Evolutionary conservation across 2,797 vertebrate species (phyloP).

Genomic region (Strix occidentalis): DNA sequence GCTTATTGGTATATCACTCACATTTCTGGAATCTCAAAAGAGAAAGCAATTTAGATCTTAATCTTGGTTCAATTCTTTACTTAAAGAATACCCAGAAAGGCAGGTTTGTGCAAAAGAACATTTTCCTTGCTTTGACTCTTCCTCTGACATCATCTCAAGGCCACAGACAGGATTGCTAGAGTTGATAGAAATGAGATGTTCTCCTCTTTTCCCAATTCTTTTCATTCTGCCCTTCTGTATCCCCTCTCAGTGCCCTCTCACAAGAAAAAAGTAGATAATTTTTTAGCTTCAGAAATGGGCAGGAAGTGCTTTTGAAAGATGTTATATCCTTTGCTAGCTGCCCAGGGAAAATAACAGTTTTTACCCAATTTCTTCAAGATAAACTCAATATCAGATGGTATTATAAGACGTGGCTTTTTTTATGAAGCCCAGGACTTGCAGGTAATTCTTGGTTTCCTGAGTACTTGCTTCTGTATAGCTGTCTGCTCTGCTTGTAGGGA

Average conservation of each 20-base stretch:
- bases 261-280: neutral
- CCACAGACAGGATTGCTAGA: neutral
- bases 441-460: neutral
- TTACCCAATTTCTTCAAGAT: neutral
- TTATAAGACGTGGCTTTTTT: neutral
- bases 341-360: neutral
- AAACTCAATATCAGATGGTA: neutral
- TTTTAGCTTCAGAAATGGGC: neutral
- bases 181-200: neutral
- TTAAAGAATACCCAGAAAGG: neutral
- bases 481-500: neutral
- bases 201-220: neutral
- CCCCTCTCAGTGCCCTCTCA: neutral
- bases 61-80: neutral
- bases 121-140: neutral
- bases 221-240: neutral
- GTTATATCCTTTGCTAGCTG: neutral
- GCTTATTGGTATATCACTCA: neutral
- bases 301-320: neutral
- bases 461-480: neutral
- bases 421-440: neutral
- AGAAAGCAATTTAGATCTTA: conserved; percentile 31
- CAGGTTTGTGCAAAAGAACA: neutral
- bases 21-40: conserved; percentile 1
- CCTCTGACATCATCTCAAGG: neutral